phyloP scores from a whole-genome alignment of 53 echinoderm and acorn worm species.

The Zoroaster sp. region DNA sequence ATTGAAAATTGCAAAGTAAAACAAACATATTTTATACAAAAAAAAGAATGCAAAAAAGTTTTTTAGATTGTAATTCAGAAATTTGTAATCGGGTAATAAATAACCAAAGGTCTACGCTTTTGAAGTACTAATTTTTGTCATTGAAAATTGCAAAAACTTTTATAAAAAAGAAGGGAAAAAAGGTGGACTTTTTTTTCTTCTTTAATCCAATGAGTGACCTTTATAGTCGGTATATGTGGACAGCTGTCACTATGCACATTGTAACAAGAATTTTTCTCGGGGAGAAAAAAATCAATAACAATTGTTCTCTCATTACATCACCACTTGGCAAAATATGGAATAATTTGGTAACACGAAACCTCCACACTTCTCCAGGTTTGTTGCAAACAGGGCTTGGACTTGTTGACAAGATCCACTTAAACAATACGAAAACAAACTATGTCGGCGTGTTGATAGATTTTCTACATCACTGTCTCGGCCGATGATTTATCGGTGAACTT shows the following conservation, averaged over 20 bases:
- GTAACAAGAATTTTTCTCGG: background rate
- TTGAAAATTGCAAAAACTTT: too few relatives aligned
- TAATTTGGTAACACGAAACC: slow-evolving; percentile 2
- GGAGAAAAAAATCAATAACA: slow-evolving; percentile 38
- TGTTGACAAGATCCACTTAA: slow-evolving; percentile 56
- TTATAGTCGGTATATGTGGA: too few relatives aligned
- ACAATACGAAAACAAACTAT: slow-evolving; percentile 55
- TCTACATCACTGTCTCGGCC: background rate
- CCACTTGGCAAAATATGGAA: slow-evolving; percentile 43
- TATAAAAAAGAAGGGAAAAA: too few relatives aligned
- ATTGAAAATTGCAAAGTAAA: too few relatives aligned
- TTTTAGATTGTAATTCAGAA: too few relatives aligned
- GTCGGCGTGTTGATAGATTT: background rate
- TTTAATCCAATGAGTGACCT: too few relatives aligned
- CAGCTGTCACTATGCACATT: background rate
- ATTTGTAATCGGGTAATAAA: too few relatives aligned
- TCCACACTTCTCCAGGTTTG: background rate
- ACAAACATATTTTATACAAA: too few relatives aligned
- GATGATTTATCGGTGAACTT: slow-evolving; percentile 40
- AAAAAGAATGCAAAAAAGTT: too few relatives aligned
- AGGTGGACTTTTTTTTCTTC: too few relatives aligned
- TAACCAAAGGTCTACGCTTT: too few relatives aligned
- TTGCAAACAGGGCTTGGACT: background rate
- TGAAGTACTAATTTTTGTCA: too few relatives aligned
- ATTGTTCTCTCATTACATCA: slow-evolving; percentile 36